Conservation (phyloP, 2,113 vertebrate species). For the Eleginops maclovinus region DNA sequence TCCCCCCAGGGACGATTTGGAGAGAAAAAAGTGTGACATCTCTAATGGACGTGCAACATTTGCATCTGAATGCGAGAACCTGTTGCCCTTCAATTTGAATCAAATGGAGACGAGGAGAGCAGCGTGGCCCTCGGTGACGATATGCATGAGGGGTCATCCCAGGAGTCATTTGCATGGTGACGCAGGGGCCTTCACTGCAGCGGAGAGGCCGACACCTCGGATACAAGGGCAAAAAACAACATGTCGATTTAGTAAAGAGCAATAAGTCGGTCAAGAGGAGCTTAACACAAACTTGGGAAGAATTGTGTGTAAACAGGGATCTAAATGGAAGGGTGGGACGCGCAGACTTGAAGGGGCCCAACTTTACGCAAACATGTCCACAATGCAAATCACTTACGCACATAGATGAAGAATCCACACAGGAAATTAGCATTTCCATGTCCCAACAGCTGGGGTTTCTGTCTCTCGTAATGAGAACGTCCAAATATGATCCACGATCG, state of each 20-base stretch:
- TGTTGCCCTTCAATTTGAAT: constrained; percentile 54
- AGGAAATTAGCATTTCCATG: neutral
- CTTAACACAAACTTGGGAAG: too few relatives aligned
- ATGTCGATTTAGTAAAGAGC: neutral
- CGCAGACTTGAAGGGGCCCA: neutral
- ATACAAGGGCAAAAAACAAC: constrained; percentile 12
- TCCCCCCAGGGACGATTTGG: constrained; percentile 59
- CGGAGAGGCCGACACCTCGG: constrained; percentile 6
- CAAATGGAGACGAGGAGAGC: constrained; percentile 27
- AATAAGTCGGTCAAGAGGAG: too few relatives aligned
- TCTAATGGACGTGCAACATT: constrained; percentile 65
- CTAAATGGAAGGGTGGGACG: neutral
- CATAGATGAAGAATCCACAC: constrained; percentile 13
- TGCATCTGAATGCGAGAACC: constrained; percentile 68
- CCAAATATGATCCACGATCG: too few relatives aligned
- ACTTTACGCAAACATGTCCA: neutral
- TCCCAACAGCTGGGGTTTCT: neutral
- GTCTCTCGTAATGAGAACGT: too few relatives aligned
- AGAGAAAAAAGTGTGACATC: constrained; percentile 51
- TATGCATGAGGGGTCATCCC: constrained; percentile 26
- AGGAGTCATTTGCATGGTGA: constrained; percentile 50
- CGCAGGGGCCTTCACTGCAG: constrained; percentile 12
- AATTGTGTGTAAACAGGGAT: neutral
- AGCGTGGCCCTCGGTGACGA: constrained; percentile 2
- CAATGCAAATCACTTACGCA: constrained; percentile 17